Conservation (phyloP, 2,113 vertebrate genomes). For the Thermophis baileyi region DNA sequence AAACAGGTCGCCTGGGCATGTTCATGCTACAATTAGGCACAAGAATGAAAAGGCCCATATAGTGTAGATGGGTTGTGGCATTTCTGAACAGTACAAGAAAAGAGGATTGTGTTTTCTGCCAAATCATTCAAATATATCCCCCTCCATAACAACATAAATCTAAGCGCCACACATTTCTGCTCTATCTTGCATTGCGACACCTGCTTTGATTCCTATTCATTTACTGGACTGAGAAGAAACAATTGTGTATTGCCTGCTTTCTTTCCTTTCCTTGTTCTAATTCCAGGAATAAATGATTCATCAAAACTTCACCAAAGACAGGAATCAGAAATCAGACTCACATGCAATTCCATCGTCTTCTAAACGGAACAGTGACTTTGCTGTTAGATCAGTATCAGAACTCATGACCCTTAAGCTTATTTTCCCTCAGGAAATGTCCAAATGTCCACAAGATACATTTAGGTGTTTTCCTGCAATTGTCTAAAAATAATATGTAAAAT, state of each 20-base stretch:
- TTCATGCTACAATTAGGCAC: neutral
- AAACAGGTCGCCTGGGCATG: neutral
- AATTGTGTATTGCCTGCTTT: neutral
- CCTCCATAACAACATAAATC: neutral
- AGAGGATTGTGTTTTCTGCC: neutral
- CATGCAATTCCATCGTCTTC: neutral
- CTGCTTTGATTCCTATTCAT: neutral
- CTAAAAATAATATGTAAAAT: neutral
- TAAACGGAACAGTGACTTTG: slow-evolving; percentile 30
- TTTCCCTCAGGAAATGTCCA: slow-evolving; percentile 11
- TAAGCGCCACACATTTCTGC: neutral
- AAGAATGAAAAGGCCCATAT: neutral
- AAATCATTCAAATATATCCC: neutral
- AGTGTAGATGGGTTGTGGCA: neutral
- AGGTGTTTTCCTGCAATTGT: neutral
- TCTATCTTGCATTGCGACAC: neutral
- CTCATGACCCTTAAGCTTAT: neutral
- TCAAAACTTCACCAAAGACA: slow-evolving; percentile 6
- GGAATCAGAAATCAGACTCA: slow-evolving; percentile 30
- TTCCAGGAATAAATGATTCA: slow-evolving; percentile 16
- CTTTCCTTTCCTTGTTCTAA: neutral
- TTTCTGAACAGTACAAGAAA: neutral
- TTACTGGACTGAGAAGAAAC: neutral
- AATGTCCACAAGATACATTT: neutral
- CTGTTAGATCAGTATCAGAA: slow-evolving; percentile 15